phyloP scores from a whole-genome alignment of 2,888 invertebrate genomes.

The Dasypolia templi region DNA sequence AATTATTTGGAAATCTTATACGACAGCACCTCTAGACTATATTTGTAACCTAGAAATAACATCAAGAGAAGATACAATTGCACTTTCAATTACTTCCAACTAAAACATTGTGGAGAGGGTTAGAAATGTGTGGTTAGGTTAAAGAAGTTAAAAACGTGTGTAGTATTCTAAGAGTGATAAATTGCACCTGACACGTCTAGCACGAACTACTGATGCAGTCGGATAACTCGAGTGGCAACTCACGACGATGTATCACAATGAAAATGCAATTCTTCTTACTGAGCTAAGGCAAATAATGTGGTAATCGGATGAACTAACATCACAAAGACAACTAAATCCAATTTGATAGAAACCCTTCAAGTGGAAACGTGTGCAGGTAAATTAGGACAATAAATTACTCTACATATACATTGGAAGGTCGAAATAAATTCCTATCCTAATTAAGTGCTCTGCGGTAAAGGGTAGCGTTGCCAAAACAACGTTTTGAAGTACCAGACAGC shows the following conservation, averaged over 20 bases:
- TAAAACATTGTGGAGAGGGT: not conserved
- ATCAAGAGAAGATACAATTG: not conserved
- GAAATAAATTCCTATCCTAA: constrained; percentile 22
- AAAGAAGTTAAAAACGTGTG: constrained; percentile 54
- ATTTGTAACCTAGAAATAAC: not conserved
- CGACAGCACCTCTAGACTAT: no score
- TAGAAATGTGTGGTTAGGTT: constrained; percentile 34
- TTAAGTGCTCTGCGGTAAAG: constrained; percentile 21
- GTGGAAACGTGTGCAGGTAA: constrained; percentile 29
- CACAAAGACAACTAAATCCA: constrained; percentile 30
- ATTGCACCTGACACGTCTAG: constrained; percentile 45
- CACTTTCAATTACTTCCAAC: constrained; percentile 7
- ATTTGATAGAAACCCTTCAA: constrained; percentile 44
- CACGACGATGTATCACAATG: constrained; percentile 33
- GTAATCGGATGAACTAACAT: constrained; percentile 40
- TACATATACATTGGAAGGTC: constrained; percentile 2
- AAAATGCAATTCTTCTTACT: constrained; percentile 31
- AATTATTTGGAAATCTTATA: not conserved
- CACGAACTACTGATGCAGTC: constrained; percentile 51
- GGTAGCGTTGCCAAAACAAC: constrained; percentile 8
- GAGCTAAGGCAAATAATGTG: constrained; percentile 18
- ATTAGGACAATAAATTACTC: constrained; percentile 40
- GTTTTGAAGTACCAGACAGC: not conserved
- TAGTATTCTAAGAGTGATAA: constrained; percentile 28
- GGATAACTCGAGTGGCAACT: constrained; percentile 48